These are phyloP conservation scores for Troides oblongomaculatus DNA, from an alignment of 2,888 invertebrate genomes.

Conservation along the genomic window DNA sequence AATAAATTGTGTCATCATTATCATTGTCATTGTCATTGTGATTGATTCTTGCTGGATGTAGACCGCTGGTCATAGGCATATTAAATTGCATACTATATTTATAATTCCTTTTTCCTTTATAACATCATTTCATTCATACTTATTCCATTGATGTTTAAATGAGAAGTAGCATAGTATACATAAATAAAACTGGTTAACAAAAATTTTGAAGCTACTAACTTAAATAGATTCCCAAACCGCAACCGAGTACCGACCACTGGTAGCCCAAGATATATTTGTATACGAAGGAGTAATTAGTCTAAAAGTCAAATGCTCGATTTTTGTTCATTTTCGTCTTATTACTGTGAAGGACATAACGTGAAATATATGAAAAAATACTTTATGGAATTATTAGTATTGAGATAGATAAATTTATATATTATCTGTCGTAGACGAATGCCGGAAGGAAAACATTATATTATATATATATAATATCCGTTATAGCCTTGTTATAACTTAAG, in stretches of 20 bases:
- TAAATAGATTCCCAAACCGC: slow-evolving; percentile 15
- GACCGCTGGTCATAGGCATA: no score
- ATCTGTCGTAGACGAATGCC: no score
- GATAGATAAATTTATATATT: no score
- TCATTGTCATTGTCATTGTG: no score
- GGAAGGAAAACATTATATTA: no score
- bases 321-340: neutral
- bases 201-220: slow-evolving; percentile 2
- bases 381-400: no score
- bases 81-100: no score
- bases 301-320: slow-evolving; percentile 9
- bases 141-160: neutral
- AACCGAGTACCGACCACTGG: slow-evolving; percentile 13
- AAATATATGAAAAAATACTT: no score
- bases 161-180: neutral
- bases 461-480: no score
- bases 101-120: neutral
- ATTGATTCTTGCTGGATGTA: no score
- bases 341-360: neutral
- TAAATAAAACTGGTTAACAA: neutral
- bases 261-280: slow-evolving; percentile 9
- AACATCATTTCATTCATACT: neutral
- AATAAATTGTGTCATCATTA: no score
- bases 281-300: slow-evolving; percentile 19
- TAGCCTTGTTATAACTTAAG: neutral